phyloP scores from a whole-genome alignment of 1,140 invertebrate species.

The Galleria mellonella region DNA sequence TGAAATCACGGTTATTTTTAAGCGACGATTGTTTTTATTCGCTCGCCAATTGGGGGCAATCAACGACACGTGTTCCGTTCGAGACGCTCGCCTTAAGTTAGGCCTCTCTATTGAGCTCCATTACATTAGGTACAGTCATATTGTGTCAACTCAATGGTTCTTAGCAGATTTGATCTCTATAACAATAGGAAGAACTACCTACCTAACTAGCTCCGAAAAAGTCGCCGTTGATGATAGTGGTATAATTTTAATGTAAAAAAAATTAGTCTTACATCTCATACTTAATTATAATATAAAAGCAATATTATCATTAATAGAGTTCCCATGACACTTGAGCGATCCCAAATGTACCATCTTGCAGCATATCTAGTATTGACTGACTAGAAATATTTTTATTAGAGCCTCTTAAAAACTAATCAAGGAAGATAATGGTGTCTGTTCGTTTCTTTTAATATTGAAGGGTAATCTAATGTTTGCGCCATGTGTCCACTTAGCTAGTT shows the following conservation, averaged over 20 bases:
- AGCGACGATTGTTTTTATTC: slow-evolving; percentile 72
- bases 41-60: slow-evolving; percentile 71
- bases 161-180: not conserved
- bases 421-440: slow-evolving; percentile 45
- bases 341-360: not conserved
- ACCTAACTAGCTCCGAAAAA: too few relatives aligned
- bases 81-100: slow-evolving; percentile 51
- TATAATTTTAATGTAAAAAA: too few relatives aligned
- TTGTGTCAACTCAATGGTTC: not conserved
- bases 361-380: not conserved
- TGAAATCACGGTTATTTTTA: slow-evolving; percentile 74
- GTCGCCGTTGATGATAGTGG: too few relatives aligned
- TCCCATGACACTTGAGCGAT: slow-evolving; percentile 1
- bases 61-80: slow-evolving; percentile 65
- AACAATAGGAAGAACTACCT: not conserved
- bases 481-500: slow-evolving; percentile 38
- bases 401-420: slow-evolving; percentile 48
- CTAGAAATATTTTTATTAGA: slow-evolving; percentile 52
- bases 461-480: slow-evolving; percentile 50
- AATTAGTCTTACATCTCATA: too few relatives aligned
- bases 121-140: too few relatives aligned
- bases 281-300: too few relatives aligned
- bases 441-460: slow-evolving; percentile 23
- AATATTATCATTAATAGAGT: not conserved
- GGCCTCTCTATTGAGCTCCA: slow-evolving; percentile 51